Percentiles rank a stretch among this genome's conserved stretches.
Evolutionary conservation across 2,113 vertebrate species (phyloP).

Genomic region (Onychostruthus taczanowskii): DNA sequence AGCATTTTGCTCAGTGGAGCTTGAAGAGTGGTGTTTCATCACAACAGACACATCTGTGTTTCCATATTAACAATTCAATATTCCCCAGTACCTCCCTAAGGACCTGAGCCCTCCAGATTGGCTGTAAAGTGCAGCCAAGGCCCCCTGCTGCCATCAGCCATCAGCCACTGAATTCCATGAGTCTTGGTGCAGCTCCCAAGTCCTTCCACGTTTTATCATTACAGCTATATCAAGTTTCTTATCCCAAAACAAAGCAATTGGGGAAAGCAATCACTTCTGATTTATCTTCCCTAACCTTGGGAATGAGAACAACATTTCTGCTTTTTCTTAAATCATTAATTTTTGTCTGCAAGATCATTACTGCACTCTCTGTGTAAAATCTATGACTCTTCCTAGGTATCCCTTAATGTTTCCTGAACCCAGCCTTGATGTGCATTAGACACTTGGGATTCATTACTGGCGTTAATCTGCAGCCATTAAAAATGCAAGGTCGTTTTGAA

Average conservation of each 20-base stretch:
- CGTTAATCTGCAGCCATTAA: background rate
- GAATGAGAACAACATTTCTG: background rate
- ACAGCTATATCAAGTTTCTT: background rate
- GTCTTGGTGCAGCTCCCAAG: background rate
- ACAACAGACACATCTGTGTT: background rate
- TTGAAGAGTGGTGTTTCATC: background rate
- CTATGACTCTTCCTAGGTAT: background rate
- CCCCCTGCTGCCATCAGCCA: background rate
- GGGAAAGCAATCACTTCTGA: background rate
- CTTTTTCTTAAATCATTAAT: background rate
- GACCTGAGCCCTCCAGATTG: background rate
- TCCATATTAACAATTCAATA: background rate
- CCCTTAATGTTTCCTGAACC: background rate
- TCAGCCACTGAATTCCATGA: background rate
- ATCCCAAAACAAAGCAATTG: background rate
- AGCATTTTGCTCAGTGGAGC: background rate
- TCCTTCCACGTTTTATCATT: background rate
- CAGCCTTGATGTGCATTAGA: background rate
- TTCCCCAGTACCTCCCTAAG: background rate
- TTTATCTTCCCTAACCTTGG: background rate
- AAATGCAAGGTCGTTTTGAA: conserved; percentile 1
- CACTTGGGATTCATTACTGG: background rate
- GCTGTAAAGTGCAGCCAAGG: background rate
- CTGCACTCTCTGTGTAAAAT: background rate
- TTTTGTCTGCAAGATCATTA: background rate